A percentile compares a stretch with the other conserved stretches of the same genome.
Conservation (phyloP, 2,888 invertebrate genomes). For the Patella caerulea region DNA sequence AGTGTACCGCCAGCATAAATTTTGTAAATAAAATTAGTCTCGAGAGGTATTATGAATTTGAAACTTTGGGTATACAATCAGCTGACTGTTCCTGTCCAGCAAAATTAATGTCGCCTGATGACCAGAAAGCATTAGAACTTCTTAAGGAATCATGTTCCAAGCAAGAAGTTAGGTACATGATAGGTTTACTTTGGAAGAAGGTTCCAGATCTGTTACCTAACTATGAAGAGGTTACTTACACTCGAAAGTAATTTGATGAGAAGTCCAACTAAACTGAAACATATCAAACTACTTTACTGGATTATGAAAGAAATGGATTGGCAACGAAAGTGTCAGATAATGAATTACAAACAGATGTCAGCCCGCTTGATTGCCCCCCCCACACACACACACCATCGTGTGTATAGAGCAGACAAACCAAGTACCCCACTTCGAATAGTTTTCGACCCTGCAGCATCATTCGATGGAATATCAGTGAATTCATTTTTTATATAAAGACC, state of each 20-base stretch:
- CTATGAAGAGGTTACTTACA: constrained; percentile 12
- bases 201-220: background rate
- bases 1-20: background rate
- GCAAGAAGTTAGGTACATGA: background rate
- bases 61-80: too few relatives aligned
- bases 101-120: background rate
- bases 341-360: constrained; percentile 8
- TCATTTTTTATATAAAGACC: constrained; percentile 19
- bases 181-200: background rate
- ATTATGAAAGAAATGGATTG: constrained; percentile 9
- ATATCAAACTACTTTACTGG: too few relatives aligned
- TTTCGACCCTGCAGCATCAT: constrained; percentile 16
- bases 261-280: too few relatives aligned
- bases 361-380: constrained; percentile 16
- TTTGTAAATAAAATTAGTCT: too few relatives aligned
- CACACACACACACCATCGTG: constrained; percentile 14
- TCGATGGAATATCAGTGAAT: background rate
- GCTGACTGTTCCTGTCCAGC: too few relatives aligned
- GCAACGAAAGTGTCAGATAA: constrained; percentile 14
- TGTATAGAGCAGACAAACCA: constrained; percentile 12
- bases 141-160: constrained; percentile 3
- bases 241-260: constrained; percentile 13
- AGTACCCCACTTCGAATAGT: constrained; percentile 26
- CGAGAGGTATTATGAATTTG: too few relatives aligned
- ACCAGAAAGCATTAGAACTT: background rate